These are phyloP conservation scores for Cygnus olor DNA, from an alignment of 2,797 vertebrate species.

Conservation along the genomic window DNA sequence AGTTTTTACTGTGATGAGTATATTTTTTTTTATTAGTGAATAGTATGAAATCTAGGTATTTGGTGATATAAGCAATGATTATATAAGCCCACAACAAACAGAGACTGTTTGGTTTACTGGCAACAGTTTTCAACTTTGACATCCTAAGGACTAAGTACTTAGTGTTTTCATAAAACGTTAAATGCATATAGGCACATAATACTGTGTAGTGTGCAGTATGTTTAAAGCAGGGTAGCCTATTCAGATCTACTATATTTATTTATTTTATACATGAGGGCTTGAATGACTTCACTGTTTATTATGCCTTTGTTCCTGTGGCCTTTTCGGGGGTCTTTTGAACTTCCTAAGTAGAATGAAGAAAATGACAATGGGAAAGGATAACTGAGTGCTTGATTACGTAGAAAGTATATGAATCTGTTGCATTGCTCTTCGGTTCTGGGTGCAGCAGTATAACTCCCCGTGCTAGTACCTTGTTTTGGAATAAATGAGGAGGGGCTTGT, in stretches of 20 bases:
- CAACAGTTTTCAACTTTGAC: not conserved
- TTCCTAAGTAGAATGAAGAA: not conserved
- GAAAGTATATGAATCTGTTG: not conserved
- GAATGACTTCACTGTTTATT: not conserved
- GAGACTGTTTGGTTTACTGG: not conserved
- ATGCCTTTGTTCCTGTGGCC: not conserved
- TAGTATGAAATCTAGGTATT: not conserved
- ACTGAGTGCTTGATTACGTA: not conserved
- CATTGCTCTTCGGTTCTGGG: not conserved
- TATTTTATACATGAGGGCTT: not conserved
- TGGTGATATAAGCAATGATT: not conserved
- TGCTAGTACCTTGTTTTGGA: not conserved
- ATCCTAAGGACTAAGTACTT: not conserved
- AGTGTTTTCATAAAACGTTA: not conserved
- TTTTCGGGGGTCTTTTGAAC: not conserved
- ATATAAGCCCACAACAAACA: not conserved
- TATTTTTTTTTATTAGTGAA: not conserved
- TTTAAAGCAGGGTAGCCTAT: not conserved
- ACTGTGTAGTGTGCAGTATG: not conserved
- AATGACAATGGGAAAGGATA: not conserved
- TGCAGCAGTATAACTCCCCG: not conserved
- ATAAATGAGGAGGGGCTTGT: not conserved
- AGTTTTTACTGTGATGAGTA: not conserved
- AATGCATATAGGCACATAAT: accelerated
- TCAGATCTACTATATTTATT: not conserved